Evolutionary conservation across 1,140 invertebrate species (phyloP).

Genomic region (Drosophila yakuba): DNA sequence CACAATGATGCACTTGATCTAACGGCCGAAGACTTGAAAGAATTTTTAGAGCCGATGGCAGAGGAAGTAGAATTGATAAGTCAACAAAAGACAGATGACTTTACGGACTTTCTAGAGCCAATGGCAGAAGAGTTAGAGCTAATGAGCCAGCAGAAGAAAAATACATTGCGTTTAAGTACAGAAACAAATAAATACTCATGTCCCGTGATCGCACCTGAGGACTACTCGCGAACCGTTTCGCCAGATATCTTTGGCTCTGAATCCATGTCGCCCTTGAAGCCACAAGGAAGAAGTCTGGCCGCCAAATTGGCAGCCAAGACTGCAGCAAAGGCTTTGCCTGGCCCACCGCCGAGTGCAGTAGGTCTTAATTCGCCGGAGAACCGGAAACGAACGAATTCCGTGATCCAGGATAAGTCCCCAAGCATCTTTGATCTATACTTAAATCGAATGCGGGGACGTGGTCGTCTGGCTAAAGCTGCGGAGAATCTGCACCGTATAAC

Average conservation of each 20-base stretch:
- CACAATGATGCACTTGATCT: background rate
- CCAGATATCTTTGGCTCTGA: conserved; percentile 65
- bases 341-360: background rate
- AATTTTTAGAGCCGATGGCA: conserved; percentile 69
- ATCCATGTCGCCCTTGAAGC: conserved; percentile 54
- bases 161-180: background rate
- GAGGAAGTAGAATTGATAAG: conserved; percentile 51
- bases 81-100: background rate
- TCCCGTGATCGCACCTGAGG: background rate
- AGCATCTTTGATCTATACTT: conserved; percentile 76
- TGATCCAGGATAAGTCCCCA: conserved; percentile 53
- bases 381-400: conserved; percentile 1
- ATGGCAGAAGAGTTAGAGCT: conserved; percentile 55
- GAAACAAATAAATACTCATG: conserved; percentile 8
- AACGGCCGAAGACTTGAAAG: conserved; percentile 44
- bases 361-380: conserved; percentile 26
- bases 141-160: conserved; percentile 3
- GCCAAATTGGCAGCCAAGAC: conserved; percentile 59
- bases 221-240: conserved; percentile 32
- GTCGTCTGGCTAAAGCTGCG: conserved; percentile 48
- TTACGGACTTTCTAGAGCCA: background rate
- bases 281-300: conserved; percentile 48
- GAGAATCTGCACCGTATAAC: conserved; percentile 44
- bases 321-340: background rate
- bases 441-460: conserved; percentile 59